These are phyloP conservation scores for Charaxes varanes DNA, from an alignment of 1,140 invertebrate species.

Conservation along the genomic window DNA sequence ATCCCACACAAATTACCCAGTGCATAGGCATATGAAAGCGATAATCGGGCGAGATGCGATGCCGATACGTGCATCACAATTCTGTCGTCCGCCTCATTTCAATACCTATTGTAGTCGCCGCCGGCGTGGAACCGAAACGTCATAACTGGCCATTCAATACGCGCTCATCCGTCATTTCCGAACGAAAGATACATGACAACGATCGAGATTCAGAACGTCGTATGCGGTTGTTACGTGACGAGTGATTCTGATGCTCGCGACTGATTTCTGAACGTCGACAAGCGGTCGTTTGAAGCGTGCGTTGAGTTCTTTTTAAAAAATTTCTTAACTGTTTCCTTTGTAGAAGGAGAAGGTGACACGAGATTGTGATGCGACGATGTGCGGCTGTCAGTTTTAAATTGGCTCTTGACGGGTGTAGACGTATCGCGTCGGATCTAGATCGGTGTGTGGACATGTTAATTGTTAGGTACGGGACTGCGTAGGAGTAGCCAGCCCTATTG, in stretches of 20 bases:
- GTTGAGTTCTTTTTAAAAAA: slow-evolving; percentile 39
- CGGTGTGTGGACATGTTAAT: slow-evolving; percentile 59
- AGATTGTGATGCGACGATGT: slow-evolving; percentile 55
- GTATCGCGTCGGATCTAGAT: slow-evolving; percentile 57
- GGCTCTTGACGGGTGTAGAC: slow-evolving; percentile 57
- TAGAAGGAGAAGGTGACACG: slow-evolving; percentile 39
- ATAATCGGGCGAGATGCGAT: slow-evolving; percentile 54
- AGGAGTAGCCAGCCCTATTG: slow-evolving; percentile 27
- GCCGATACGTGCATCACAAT: slow-evolving; percentile 55
- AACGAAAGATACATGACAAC: slow-evolving; percentile 52
- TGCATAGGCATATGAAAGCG: slow-evolving; percentile 46
- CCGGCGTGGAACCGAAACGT: slow-evolving; percentile 30
- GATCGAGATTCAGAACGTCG: slow-evolving; percentile 47
- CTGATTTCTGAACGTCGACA: slow-evolving; percentile 47
- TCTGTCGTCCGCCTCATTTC: slow-evolving; percentile 51
- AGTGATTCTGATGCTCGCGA: slow-evolving; percentile 46
- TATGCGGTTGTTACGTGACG: slow-evolving; percentile 36
- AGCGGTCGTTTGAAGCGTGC: slow-evolving; percentile 18
- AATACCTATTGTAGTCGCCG: slow-evolving; percentile 52
- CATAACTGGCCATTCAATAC: slow-evolving; percentile 40
- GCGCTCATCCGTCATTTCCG: slow-evolving; percentile 54
- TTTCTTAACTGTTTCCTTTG: slow-evolving; percentile 34
- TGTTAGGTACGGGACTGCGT: slow-evolving; percentile 41
- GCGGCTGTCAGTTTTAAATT: slow-evolving; percentile 52
- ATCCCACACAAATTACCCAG: slow-evolving; percentile 60